phyloP scores from a whole-genome alignment of 2,113 vertebrate species.

The Fregata magnificens region DNA sequence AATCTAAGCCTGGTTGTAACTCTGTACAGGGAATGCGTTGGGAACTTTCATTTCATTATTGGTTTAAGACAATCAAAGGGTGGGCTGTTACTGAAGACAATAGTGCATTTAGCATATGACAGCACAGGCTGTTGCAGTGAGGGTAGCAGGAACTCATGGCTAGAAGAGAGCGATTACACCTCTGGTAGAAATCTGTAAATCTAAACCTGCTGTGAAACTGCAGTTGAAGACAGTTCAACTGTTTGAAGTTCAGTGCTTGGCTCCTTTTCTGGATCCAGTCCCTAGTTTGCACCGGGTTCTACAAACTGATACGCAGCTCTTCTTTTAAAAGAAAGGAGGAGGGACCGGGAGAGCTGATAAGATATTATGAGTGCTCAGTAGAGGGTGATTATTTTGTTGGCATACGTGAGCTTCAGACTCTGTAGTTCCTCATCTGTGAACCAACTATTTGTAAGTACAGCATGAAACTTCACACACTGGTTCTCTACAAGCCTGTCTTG shows the following conservation, averaged over 20 bases:
- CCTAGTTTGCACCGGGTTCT: neutral
- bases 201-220: neutral
- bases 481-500: neutral
- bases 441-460: neutral
- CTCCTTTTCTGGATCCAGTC: neutral
- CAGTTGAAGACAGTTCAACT: neutral
- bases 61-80: neutral
- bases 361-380: neutral
- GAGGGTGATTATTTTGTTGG: neutral
- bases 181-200: neutral
- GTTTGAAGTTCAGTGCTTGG: neutral
- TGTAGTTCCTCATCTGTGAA: neutral
- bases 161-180: neutral
- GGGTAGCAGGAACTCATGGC: neutral
- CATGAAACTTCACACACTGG: neutral
- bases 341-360: neutral
- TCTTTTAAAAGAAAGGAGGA: neutral
- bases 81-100: neutral
- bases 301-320: neutral
- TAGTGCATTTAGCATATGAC: neutral
- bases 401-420: accelerated
- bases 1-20: neutral
- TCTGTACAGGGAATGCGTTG: neutral
- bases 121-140: neutral
- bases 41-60: neutral